Base-by-base conservation (phyloP, 2,888 invertebrate species). In the Bembecia ichneumoniformis region DNA sequence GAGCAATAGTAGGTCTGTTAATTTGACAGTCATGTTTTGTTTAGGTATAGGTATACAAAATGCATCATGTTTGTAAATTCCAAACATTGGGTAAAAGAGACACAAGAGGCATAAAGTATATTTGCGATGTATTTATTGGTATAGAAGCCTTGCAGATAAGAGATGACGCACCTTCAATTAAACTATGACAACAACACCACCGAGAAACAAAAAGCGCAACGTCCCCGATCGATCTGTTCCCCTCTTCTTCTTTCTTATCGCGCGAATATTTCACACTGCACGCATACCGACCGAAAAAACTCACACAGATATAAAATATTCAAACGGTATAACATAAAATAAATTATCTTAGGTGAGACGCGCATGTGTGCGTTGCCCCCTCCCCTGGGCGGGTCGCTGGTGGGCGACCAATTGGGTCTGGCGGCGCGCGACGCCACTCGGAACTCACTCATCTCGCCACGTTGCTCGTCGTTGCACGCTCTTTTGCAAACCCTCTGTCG, bases 241-340 rank as follows among this genome's bases (percentile, higher is more conserved):
- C 81, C 83, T 83, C 84, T 83, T 82, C 83, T 82, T 82, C 80
- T 82, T 84, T 84, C 84, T 87, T 84, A 86, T 86, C 86, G 83
- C 82, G 84, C 84, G 75, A 84, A 86, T 87, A 84, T 86, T 87
- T 86, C 86, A 86, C 86, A 87, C 84, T 82, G 84, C 83, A 86
- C 84, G 84, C 86, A 77, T 78, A 80, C 79, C 79, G 78, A 79
- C 74, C 77, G 78, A 87, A 87, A 86, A 87, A 87, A 86, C 86
- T 82, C 86, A 84, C 86, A 87, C 86, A 87, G 78, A 84, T 84
- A 86, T 86, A 86, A 86, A 86, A 86, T 86, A 86, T 86, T 86
- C 86, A 86, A 84, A 86, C 84, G 83, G 82, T 86, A 83, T 86
- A 86, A 83, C 83, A 84, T 86, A 86, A 86, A 86, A 86, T 86